Percentiles rank a stretch among this genome's conserved stretches.
phyloP scores from a whole-genome alignment of 1,140 invertebrate genomes.

The Macrobrachium rosenbergii region DNA sequence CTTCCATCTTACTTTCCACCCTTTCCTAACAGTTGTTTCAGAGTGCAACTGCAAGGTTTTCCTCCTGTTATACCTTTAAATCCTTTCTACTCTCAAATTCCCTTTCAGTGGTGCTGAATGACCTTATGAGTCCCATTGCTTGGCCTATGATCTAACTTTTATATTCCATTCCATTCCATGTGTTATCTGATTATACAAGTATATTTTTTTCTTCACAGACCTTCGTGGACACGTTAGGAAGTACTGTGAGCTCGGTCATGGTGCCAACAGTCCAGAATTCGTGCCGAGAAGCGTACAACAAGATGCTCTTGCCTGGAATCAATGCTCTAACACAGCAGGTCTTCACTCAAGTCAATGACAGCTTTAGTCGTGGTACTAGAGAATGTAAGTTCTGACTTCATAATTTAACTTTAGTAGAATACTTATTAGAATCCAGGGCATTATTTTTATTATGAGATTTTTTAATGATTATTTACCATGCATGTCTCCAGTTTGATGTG shows the following conservation, averaged over 20 bases:
- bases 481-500: too few species aligned
- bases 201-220: constrained; percentile 72
- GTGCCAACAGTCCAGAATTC: constrained; percentile 78
- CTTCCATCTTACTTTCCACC: too few species aligned
- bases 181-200: neutral
- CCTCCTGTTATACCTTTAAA: too few species aligned
- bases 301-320: constrained; percentile 78
- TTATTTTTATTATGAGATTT: neutral
- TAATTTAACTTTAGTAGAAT: constrained; percentile 44
- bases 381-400: constrained; percentile 81
- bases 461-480: neutral
- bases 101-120: too few species aligned
- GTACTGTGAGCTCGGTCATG: constrained; percentile 77
- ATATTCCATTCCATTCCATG: neutral
- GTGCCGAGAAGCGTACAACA: constrained; percentile 82
- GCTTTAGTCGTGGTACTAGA: constrained; percentile 86
- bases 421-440: constrained; percentile 70
- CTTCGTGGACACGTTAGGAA: constrained; percentile 81
- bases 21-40: too few species aligned
- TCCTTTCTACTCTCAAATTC: too few species aligned
- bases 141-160: neutral
- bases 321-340: constrained; percentile 76
- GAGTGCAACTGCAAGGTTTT: too few species aligned
- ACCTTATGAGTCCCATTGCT: too few species aligned
- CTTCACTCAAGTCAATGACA: constrained; percentile 89